Percentiles rank a stretch among this genome's conserved stretches.
These are phyloP conservation scores for Eunapius fragilis DNA, from an alignment of 37 sponge, comb jelly and placozoan genomes.

Conservation along the genomic window DNA sequence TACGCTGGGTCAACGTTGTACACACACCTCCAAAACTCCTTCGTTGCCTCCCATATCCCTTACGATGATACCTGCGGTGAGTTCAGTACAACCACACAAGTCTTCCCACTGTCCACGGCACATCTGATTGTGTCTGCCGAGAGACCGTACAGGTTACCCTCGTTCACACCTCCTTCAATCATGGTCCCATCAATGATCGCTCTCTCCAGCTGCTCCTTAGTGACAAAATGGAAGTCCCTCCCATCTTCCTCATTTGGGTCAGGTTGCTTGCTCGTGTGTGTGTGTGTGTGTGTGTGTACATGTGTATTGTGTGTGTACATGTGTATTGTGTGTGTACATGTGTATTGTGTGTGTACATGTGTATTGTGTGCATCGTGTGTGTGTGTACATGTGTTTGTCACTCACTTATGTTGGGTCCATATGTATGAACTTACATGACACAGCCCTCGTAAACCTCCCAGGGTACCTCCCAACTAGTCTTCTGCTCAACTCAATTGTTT, in stretches of 20 bases:
- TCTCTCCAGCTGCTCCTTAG: conserved; percentile 31
- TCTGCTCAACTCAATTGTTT: not conserved
- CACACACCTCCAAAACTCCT: not conserved
- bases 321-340: not conserved
- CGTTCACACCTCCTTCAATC: conserved; percentile 28
- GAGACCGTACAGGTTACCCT: conserved; percentile 41
- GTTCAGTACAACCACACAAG: conserved; percentile 42
- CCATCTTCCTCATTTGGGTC: conserved; percentile 10
- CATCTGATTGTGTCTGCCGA: conserved; percentile 29
- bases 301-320: not conserved
- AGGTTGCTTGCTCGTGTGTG: conserved; percentile 16
- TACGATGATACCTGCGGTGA: conserved; percentile 31
- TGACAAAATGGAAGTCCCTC: conserved; percentile 28
- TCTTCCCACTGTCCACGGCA: conserved; percentile 54
- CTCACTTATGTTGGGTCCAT: too few relatives aligned
- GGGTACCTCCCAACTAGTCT: not conserved
- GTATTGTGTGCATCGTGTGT: not conserved
- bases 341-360: not conserved
- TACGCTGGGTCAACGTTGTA: too few relatives aligned
- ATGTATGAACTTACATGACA: not conserved
- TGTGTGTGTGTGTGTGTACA: not conserved
- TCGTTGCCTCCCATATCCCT: too few relatives aligned
- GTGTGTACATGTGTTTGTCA: not conserved
- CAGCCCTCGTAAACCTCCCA: not conserved
- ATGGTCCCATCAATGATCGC: conserved; percentile 32